Evolutionary conservation across 2,888 invertebrate species (phyloP).

Genomic region (Frankliniella intonsa): DNA sequence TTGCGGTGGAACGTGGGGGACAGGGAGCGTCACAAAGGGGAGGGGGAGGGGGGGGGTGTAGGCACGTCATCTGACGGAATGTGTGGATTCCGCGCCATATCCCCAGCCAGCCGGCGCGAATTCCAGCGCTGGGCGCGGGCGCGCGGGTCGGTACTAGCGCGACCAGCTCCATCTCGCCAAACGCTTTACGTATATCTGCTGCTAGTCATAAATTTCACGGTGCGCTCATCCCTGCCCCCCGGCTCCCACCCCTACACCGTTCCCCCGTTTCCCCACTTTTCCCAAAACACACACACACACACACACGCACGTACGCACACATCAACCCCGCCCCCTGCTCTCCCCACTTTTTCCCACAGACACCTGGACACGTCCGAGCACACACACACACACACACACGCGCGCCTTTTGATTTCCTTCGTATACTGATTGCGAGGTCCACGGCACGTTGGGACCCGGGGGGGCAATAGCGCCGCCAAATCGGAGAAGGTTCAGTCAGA

Average conservation of each 20-base stretch:
- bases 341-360: neutral
- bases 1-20: neutral
- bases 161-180: neutral
- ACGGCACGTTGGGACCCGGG: neutral
- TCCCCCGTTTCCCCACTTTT: neutral
- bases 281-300: neutral
- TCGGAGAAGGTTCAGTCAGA: too few species aligned
- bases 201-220: conserved; percentile 7
- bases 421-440: neutral
- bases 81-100: conserved; percentile 22
- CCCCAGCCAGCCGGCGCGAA: conserved; percentile 7
- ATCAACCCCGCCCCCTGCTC: neutral
- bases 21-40: neutral
- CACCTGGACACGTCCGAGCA: neutral
- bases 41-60: neutral
- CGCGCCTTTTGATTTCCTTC: neutral
- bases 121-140: neutral
- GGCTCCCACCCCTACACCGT: too few species aligned
- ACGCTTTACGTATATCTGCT: conserved; percentile 25
- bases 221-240: too few species aligned
- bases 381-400: neutral
- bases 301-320: neutral
- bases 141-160: neutral
- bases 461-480: neutral
- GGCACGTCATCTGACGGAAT: conserved; percentile 25